Evolutionary conservation across 2,113 vertebrate genomes (phyloP).

Genomic region (Tor tambroides): DNA sequence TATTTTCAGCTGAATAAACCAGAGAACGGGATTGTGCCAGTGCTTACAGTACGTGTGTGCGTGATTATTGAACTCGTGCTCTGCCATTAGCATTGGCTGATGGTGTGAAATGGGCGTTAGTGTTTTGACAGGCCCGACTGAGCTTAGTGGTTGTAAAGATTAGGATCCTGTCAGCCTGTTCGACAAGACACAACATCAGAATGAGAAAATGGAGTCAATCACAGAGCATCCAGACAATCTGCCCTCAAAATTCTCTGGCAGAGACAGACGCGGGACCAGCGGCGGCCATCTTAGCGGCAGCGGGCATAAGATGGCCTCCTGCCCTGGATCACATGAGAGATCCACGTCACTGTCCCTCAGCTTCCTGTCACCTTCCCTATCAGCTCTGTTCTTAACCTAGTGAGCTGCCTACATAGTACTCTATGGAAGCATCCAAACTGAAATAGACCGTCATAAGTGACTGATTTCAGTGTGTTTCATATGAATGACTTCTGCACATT

Average conservation of each 20-base stretch:
- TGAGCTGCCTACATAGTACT: background rate
- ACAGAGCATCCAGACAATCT: background rate
- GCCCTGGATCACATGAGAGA: constrained; percentile 10
- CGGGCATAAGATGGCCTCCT: constrained; percentile 29
- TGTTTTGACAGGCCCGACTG: constrained; percentile 44
- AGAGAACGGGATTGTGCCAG: background rate
- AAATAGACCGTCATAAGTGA: background rate
- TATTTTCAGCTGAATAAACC: constrained; percentile 4
- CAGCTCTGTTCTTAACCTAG: too few species aligned
- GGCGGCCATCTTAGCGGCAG: constrained; percentile 3
- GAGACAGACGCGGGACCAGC: background rate
- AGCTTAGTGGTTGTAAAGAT: constrained; percentile 38
- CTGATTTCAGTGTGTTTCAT: background rate
- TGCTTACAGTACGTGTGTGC: background rate
- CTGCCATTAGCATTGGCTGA: constrained; percentile 29
- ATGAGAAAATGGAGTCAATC: constrained; percentile 5
- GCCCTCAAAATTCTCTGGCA: background rate
- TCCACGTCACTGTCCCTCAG: background rate
- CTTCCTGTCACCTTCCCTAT: background rate
- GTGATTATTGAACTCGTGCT: constrained; percentile 14
- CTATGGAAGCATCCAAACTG: background rate
- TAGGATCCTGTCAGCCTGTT: constrained; percentile 34
- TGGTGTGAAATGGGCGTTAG: constrained; percentile 36
- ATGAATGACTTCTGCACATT: background rate
- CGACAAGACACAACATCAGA: constrained; percentile 5